These are phyloP conservation scores for Vannuccia rotundouncinata DNA, from an alignment of 2,888 invertebrate genomes.

Conservation along the genomic window DNA sequence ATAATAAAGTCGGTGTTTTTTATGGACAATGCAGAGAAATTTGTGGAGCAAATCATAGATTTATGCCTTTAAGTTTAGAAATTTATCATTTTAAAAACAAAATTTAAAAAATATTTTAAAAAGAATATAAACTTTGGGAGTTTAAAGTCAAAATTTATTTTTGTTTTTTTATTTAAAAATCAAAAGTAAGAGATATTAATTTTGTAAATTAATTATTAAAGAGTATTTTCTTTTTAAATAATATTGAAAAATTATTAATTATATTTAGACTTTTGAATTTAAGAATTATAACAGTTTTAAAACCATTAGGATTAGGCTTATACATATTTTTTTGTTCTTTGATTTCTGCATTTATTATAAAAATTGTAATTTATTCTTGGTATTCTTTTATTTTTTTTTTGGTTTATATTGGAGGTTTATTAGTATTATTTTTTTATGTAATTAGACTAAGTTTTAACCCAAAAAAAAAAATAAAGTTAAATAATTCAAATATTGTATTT, in stretches of 20 bases:
- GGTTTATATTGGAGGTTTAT: slow-evolving; percentile 29
- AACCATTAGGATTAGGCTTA: slow-evolving; percentile 23
- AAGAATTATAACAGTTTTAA: slow-evolving; percentile 12
- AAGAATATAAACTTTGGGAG: neutral
- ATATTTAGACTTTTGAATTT: slow-evolving; percentile 7
- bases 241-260: slow-evolving; percentile 21
- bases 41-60: slow-evolving; percentile 72
- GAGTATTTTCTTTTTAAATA: neutral
- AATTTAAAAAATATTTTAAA: slow-evolving; percentile 13
- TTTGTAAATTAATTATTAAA: slow-evolving; percentile 8
- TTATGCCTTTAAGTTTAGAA: slow-evolving; percentile 65
- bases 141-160: slow-evolving; percentile 17
- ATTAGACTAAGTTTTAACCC: slow-evolving; percentile 3
- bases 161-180: neutral
- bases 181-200: neutral
- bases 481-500: slow-evolving; percentile 58
- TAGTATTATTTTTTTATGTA: slow-evolving; percentile 31
- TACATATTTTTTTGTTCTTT: slow-evolving; percentile 23
- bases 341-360: slow-evolving; percentile 12
- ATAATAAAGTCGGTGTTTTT: slow-evolving; percentile 64
- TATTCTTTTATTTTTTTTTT: slow-evolving; percentile 29
- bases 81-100: slow-evolving; percentile 46
- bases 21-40: slow-evolving; percentile 75
- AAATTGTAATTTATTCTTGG: slow-evolving; percentile 7
- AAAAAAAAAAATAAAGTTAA: slow-evolving; percentile 22